Evolutionary conservation across 2,113 vertebrate genomes (phyloP), one percentile per base, ranked within the genome.

Genomic region (Bubalus kerabau): DNA sequence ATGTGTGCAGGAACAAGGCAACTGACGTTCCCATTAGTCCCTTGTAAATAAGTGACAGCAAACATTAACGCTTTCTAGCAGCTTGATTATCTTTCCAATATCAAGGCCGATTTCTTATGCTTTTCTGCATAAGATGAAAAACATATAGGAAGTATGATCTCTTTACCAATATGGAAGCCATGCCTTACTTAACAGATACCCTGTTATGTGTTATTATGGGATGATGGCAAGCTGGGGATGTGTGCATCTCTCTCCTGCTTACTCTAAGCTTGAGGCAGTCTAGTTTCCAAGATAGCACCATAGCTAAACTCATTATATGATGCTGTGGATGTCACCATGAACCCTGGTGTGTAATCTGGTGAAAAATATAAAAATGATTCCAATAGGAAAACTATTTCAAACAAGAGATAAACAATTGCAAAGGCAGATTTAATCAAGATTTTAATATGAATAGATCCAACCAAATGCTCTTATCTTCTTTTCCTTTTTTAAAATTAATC

Each of bases 331-430:
- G 30, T 50, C 52, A 57, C 76, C 30, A 32, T 74, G 57, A 64
- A 71, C 8, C 8, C 14, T 62, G 2, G 6, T 60, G 11, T 97
- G 9, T n/a, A 3, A 93, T 50, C 30, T 78, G 21, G 6, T 82
- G 10, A n/a, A 96, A 85, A 91, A 83, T 0, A 82, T 23, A 90
- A 54, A 93, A 78, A 60, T 83, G 1, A 96, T 67, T 92, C 82
- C 56, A 96, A 54, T 11, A 64, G 11, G 5, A 8, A 89, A 71
- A 71, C 2, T 19, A 32, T 82, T 54, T 88, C 32, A 86, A 91
- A 59, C 26, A 88, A 43, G 36, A 92, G 5, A 94, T 9, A 92
- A 80, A 87, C 19, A 7, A 87, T 17, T 26, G 1, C 1, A 80
- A 95, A 87, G 15, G 1, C 6, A 43, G 24, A 83, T 43, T 80